These are phyloP conservation scores for Ophioninae sp. DNA, from an alignment of 2,888 invertebrate genomes.

Conservation along the genomic window DNA sequence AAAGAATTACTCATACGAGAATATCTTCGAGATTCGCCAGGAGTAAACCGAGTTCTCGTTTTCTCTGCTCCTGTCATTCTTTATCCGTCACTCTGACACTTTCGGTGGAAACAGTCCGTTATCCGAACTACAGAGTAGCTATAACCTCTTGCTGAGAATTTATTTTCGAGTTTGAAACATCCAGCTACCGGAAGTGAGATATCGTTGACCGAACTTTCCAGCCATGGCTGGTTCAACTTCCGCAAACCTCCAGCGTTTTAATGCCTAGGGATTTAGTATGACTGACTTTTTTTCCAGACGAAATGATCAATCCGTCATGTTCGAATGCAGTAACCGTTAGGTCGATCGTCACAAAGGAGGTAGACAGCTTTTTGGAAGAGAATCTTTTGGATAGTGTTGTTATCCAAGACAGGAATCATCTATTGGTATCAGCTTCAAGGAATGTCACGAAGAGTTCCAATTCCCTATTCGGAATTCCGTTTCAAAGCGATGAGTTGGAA, in stretches of 20 bases:
- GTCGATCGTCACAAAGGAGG: not conserved
- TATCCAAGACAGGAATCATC: not conserved
- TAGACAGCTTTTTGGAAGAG: not conserved
- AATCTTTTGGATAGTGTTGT: not conserved
- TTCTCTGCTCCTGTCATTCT: not conserved
- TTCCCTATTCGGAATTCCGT: not conserved
- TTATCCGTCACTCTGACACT: conserved; percentile 1
- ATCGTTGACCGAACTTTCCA: conserved; percentile 38
- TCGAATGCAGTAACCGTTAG: not conserved
- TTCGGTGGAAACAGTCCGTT: conserved; percentile 18
- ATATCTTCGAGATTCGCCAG: conserved; percentile 15
- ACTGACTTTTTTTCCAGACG: not conserved
- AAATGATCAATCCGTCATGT: not conserved
- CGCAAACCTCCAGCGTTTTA: not conserved
- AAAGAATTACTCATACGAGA: conserved; percentile 16
- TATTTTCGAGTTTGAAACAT: conserved; percentile 46
- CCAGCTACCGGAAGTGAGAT: conserved; percentile 6
- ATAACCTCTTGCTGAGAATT: conserved; percentile 36
- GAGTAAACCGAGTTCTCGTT: conserved; percentile 15
- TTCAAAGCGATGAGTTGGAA: not conserved
- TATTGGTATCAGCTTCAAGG: not conserved
- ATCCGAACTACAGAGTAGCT: conserved; percentile 53
- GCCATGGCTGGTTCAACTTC: conserved; percentile 28
- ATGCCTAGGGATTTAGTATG: not conserved
- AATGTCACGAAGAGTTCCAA: not conserved